These are phyloP conservation scores for Fukomys damarensis DNA, from an alignment of 2,113 vertebrate species.

Conservation along the genomic window DNA sequence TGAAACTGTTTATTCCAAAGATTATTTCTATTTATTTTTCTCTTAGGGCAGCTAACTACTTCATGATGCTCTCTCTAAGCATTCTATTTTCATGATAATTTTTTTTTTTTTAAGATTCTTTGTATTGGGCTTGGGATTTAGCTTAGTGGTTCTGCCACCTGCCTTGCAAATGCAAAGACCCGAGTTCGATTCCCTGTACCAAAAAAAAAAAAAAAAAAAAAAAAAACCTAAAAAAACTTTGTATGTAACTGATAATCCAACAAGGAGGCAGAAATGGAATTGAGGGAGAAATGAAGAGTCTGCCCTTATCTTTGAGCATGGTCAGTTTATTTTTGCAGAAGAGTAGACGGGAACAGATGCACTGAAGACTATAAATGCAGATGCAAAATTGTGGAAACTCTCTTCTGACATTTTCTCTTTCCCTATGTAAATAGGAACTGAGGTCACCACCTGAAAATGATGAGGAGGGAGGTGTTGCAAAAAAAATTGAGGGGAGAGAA, in stretches of 20 bases:
- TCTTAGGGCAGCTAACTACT: background rate
- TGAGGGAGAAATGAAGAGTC: background rate
- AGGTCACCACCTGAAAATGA: background rate
- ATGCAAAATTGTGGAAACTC: background rate
- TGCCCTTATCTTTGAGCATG: background rate
- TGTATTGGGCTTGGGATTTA: too few relatives aligned
- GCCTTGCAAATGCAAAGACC: too few relatives aligned
- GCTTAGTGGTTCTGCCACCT: too few relatives aligned
- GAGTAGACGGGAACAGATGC: background rate
- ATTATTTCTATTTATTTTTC: conserved; percentile 45
- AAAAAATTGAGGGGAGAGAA: background rate
- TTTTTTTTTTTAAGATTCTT: background rate
- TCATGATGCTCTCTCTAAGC: background rate
- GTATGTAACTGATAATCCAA: background rate
- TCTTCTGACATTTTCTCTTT: background rate
- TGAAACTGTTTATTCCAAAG: background rate
- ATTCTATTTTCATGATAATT: background rate
- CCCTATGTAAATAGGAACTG: background rate
- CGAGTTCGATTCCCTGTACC: too few relatives aligned
- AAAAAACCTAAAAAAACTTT: too few relatives aligned
- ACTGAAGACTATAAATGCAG: background rate
- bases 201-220: too few relatives aligned
- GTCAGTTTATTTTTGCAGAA: background rate
- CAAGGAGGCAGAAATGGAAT: background rate
- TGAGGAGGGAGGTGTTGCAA: background rate